Evolutionary conservation across 2,113 vertebrate species (phyloP).

Genomic region (Cardinalis cardinalis): DNA sequence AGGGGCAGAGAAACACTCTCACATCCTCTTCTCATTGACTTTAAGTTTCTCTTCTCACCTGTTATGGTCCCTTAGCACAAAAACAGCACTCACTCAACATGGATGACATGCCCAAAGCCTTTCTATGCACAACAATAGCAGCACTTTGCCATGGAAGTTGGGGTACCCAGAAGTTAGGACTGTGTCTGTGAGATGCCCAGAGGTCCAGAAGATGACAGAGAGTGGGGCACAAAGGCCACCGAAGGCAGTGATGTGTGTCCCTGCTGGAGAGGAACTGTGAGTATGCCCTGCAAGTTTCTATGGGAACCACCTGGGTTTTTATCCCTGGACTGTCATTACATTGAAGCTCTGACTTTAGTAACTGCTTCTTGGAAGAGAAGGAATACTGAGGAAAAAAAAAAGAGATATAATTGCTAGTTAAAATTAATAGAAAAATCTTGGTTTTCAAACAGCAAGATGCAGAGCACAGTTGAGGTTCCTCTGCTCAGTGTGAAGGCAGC

Average conservation of each 20-base stretch:
- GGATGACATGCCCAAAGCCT: neutral
- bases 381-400: neutral
- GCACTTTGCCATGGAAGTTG: neutral
- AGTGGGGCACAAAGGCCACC: neutral
- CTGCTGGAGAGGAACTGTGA: neutral
- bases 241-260: fast-evolving
- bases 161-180: neutral
- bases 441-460: neutral
- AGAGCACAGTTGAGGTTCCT: neutral
- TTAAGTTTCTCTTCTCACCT: neutral
- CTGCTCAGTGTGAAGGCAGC: neutral
- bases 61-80: neutral
- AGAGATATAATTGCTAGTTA: neutral
- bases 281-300: neutral
- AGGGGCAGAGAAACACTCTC: neutral
- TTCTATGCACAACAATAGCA: fast-evolving
- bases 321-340: neutral
- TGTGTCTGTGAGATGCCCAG: neutral
- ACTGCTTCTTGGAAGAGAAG: neutral
- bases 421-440: neutral
- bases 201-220: neutral
- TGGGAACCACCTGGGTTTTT: neutral
- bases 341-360: neutral
- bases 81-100: neutral
- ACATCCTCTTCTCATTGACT: neutral